Evolutionary conservation across 2,888 invertebrate species (phyloP), one percentile per base, ranked within the genome.

Genomic region (Cheilosia grossa): DNA sequence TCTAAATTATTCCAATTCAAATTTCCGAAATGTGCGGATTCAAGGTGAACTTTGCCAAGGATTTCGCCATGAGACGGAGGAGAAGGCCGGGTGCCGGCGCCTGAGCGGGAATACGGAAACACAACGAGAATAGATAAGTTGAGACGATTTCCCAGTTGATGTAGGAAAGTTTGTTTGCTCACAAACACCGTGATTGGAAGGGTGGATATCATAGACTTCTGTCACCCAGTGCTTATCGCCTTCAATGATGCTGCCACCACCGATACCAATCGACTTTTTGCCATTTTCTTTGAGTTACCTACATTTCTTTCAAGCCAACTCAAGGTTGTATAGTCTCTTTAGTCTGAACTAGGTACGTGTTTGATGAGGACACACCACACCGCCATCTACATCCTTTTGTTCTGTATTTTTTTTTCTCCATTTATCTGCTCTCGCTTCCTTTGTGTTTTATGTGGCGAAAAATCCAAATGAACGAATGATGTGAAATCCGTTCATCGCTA

Each of bases 401-500:
- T 2, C 19, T 7, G 5, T 17, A 27, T 44, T 49, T 21, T 64
- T 49, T 59, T 30, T 47, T 19, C n/a, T 30, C 58, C 33, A 37
- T 63, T 58, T 51, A 47, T 54, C 67, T 69, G 51, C 40, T 64
- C 15, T 53, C 30, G n/a, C 21, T 15, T 37, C 59, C 66, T 75
- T 70, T 83, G 80, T 59, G 58, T 72, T 85, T 85, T 85, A 81
- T 85, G 85, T 85, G 75, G 75, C 75, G 67, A 85, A 69, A 81
- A 81, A 81, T 81, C 75, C 85, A 66, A 81, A 85, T 66, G 80
- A 69, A 81, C 75, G 72, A 85, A 81, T 75, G 70, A 85, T 72
- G 77, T 70, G 85, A 81, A 69, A 59, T 85, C 74, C 83, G 75
- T 70, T 80, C 44, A 30, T 42, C 49, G 51, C 37, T 69, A 37